phyloP scores from a whole-genome alignment of 2,797 vertebrate genomes.

The Streptopelia turtur region DNA sequence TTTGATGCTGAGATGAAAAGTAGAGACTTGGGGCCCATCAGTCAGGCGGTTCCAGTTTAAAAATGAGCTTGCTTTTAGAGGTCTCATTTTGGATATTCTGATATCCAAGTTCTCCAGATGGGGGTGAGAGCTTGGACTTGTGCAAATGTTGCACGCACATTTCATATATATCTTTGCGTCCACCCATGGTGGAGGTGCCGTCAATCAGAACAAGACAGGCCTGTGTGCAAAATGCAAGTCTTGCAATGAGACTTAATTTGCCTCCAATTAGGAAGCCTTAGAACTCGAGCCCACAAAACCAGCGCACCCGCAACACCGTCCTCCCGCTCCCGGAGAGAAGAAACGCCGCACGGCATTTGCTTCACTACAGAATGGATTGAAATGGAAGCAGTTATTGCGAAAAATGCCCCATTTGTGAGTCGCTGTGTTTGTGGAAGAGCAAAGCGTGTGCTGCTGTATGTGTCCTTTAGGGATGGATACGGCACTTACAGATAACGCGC shows the following conservation, averaged over 20 bases:
- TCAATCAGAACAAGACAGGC: no score
- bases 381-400: neutral
- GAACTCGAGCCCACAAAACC: neutral
- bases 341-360: rapidly evolving
- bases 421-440: neutral
- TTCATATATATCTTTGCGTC: no score
- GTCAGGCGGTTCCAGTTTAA: neutral
- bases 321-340: rapidly evolving
- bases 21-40: rapidly evolving
- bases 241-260: neutral
- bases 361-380: rapidly evolving
- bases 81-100: no score
- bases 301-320: neutral
- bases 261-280: no score
- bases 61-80: no score
- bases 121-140: no score
- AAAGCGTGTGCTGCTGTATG: rapidly evolving
- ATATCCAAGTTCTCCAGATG: no score
- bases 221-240: no score
- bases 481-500: neutral
- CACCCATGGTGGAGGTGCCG: no score
- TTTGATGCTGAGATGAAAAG: neutral
- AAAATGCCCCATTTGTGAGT: neutral
- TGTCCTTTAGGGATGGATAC: neutral
- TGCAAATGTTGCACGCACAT: no score